Evolutionary conservation across 2,797 vertebrate species (phyloP).

Genomic region (Sciurus vulgaris): DNA sequence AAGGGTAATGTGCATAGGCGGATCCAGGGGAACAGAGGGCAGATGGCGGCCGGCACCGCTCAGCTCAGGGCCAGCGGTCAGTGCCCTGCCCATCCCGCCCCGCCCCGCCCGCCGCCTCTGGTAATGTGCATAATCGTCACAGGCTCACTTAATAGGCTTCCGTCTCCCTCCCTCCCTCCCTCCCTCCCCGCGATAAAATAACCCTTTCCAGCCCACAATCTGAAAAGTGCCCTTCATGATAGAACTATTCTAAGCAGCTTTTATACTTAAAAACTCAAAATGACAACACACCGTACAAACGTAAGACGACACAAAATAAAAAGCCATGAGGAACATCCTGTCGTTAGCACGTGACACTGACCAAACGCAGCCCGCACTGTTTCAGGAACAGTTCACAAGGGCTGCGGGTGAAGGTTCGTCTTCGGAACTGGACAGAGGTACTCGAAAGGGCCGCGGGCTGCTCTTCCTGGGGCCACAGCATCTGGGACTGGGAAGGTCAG

Average conservation of each 20-base stretch:
- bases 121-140: conserved; percentile 91
- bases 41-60: conserved; percentile 80
- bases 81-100: conserved; percentile 74
- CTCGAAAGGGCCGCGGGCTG: conserved; percentile 87
- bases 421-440: conserved; percentile 89
- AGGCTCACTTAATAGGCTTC: conserved; percentile 91
- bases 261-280: conserved; percentile 93
- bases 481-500: conserved; percentile 87
- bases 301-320: conserved; percentile 89
- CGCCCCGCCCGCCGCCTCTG: conserved; percentile 86
- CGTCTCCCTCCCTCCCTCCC: conserved; percentile 87
- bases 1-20: conserved; percentile 94
- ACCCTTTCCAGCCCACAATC: conserved; percentile 91
- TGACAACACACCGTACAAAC: conserved; percentile 87
- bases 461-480: conserved; percentile 85
- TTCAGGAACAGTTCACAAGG: conserved; percentile 90
- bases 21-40: conserved; percentile 87
- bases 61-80: conserved; percentile 72
- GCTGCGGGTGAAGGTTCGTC: conserved; percentile 85
- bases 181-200: conserved; percentile 87
- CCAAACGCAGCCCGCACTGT: conserved; percentile 89
- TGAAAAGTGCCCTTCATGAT: conserved; percentile 93
- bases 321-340: conserved; percentile 87
- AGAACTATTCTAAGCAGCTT: conserved; percentile 93
- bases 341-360: conserved; percentile 87